Evolutionary conservation across 2,113 vertebrate genomes (phyloP).

Genomic region (Hippocampus abdominalis): DNA sequence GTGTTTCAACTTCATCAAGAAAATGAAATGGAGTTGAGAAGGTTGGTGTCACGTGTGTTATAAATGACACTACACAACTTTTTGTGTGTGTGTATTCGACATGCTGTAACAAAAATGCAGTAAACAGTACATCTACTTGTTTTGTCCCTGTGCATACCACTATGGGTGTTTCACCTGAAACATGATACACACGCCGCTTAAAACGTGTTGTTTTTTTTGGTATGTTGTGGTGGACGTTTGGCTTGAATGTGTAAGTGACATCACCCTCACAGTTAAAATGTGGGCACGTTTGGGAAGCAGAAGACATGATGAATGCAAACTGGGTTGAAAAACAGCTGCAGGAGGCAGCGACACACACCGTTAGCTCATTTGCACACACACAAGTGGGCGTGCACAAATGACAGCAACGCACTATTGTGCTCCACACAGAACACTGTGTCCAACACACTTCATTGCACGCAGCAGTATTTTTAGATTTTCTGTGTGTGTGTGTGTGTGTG

Average conservation of each 20-base stretch:
- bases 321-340: conserved; percentile 4
- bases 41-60: too few relatives aligned
- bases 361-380: conserved; percentile 2
- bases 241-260: neutral
- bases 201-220: too few relatives aligned
- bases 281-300: neutral
- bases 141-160: neutral
- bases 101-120: too few relatives aligned
- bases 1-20: too few relatives aligned
- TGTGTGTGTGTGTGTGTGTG: neutral
- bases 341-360: neutral
- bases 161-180: neutral
- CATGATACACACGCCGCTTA: neutral
- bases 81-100: neutral
- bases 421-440: neutral
- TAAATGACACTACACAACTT: neutral
- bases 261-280: neutral
- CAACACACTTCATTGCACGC: neutral
- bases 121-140: neutral
- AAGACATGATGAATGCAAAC: neutral
- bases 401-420: neutral
- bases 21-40: too few relatives aligned
- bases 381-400: neutral
- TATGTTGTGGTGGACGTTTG: neutral
- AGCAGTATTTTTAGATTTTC: neutral